These are phyloP conservation scores for Mellivora capensis DNA, from an alignment of 2,113 vertebrate genomes.

Conservation along the genomic window DNA sequence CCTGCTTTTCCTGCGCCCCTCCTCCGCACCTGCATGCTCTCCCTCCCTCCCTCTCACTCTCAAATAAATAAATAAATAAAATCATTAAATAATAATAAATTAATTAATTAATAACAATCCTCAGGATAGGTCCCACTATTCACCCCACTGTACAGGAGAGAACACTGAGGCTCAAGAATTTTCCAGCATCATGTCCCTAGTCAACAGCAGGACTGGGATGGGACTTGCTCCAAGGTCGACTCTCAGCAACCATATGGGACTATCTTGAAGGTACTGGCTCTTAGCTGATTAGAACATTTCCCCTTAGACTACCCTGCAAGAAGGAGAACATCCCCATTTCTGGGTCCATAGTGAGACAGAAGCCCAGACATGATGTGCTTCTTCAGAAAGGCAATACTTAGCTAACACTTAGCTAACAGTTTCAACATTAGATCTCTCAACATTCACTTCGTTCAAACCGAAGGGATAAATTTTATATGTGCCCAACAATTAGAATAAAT, in stretches of 20 bases:
- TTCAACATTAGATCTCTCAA: neutral
- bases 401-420: neutral
- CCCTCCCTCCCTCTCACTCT: neutral
- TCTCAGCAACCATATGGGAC: fast-evolving
- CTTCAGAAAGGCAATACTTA: neutral
- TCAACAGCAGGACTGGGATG: neutral
- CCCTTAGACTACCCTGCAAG: neutral
- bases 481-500: neutral
- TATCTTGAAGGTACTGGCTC: neutral
- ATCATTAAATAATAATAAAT: neutral
- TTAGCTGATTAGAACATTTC: fast-evolving
- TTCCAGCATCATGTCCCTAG: neutral
- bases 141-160: neutral
- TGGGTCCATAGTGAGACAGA: neutral
- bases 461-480: neutral
- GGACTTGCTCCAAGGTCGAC: too few species aligned
- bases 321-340: neutral
- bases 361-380: neutral
- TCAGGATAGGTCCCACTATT: too few species aligned
- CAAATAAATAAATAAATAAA: neutral
- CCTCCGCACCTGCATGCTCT: neutral
- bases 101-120: neutral
- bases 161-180: neutral
- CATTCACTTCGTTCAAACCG: neutral
- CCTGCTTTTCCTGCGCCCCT: too few species aligned